These are phyloP conservation scores for Glaucopsyche alexis DNA, from an alignment of 2,888 invertebrate genomes.

Conservation along the genomic window DNA sequence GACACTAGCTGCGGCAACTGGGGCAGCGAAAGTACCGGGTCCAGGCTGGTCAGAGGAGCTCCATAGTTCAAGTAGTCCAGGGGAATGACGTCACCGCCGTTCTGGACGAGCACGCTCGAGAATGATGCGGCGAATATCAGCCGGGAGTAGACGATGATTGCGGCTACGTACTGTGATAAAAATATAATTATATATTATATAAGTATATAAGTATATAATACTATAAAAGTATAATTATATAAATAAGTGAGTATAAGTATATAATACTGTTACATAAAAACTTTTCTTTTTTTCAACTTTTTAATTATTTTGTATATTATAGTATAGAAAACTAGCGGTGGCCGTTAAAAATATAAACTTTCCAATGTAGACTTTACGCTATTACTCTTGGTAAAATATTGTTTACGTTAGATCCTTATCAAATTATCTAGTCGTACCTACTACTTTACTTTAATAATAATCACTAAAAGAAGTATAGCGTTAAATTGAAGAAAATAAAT, in stretches of 20 bases:
- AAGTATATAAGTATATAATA: too few species aligned
- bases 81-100: slow-evolving; percentile 49
- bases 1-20: slow-evolving; percentile 47
- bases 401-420: too few species aligned
- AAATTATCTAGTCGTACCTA: too few species aligned
- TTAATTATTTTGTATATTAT: too few species aligned
- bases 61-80: slow-evolving; percentile 56
- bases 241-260: too few species aligned
- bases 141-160: slow-evolving; percentile 41
- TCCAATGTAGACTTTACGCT: too few species aligned
- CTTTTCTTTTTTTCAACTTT: too few species aligned
- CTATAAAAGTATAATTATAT: too few species aligned
- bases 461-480: neutral
- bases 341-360: too few species aligned
- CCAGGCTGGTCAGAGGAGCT: slow-evolving; percentile 45
- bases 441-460: neutral
- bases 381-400: too few species aligned
- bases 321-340: too few species aligned
- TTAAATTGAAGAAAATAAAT: slow-evolving; percentile 6
- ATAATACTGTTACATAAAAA: too few species aligned
- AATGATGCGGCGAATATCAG: slow-evolving; percentile 51
- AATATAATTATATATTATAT: slow-evolving; percentile 38
- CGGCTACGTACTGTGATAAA: slow-evolving; percentile 45
- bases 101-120: slow-evolving; percentile 64
- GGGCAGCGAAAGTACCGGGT: slow-evolving; percentile 47